These are phyloP conservation scores for Leptocoma aspasia DNA, from an alignment of 2,113 vertebrate genomes.

Conservation along the genomic window DNA sequence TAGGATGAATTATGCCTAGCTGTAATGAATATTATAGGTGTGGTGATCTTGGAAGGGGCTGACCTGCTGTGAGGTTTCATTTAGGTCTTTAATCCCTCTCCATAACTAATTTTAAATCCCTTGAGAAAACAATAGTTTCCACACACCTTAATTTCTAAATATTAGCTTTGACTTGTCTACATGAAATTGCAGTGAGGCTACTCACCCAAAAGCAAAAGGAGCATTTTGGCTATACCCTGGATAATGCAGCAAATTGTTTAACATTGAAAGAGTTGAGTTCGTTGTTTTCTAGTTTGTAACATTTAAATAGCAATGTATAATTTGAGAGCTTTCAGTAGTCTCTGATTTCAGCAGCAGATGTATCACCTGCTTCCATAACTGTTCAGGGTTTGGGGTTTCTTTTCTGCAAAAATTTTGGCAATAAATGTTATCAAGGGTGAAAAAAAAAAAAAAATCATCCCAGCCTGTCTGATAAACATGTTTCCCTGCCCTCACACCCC, in stretches of 20 bases:
- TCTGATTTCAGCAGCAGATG: conserved; percentile 40
- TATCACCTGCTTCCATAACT: conserved; percentile 63
- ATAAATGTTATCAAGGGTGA: conserved; percentile 66
- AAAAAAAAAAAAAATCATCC: conserved; percentile 17
- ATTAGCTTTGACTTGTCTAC: neutral
- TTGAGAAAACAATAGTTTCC: conserved; percentile 27
- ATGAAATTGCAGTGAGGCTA: neutral
- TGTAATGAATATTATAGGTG: neutral
- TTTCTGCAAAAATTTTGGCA: conserved; percentile 68
- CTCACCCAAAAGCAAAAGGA: neutral
- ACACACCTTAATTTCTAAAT: neutral
- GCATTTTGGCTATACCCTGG: neutral
- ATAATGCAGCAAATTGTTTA: conserved; percentile 11
- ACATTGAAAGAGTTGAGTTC: neutral
- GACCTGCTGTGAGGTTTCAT: conserved; percentile 44
- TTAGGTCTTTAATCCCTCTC: conserved; percentile 16
- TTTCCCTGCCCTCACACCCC: conserved; percentile 76
- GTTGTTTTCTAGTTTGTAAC: neutral
- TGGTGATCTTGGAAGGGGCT: neutral
- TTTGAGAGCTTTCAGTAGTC: neutral
- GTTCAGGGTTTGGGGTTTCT: conserved; percentile 1
- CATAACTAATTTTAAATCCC: conserved; percentile 45
- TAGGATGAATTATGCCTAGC: neutral
- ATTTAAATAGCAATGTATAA: conserved; percentile 32
- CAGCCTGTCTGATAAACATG: conserved; percentile 79